Evolutionary conservation across 2,797 vertebrate genomes (phyloP), one percentile per base, ranked within the genome.

Genomic region (Alectoris magna): DNA sequence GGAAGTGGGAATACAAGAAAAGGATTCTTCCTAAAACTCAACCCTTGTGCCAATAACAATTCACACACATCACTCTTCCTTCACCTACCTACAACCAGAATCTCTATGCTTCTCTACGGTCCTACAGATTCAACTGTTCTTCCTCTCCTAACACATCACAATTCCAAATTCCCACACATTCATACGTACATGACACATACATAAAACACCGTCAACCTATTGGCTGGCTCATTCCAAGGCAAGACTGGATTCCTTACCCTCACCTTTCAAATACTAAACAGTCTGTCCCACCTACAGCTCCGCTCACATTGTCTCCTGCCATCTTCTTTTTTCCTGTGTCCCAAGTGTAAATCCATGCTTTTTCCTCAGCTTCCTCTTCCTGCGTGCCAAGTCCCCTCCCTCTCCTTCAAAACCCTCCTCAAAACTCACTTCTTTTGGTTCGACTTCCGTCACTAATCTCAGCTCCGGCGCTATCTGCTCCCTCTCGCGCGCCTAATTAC

Each of bases 381-480:
- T 97, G 85, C 70, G 92, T 93, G 90, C 75, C 92, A 97, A 94
- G 92, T 93, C 80, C 97, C 97, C 97, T 96, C 97, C 97, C 97
- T 97, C 96, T 96, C 96, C 95, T 97, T 96, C 90, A 95, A 96
- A 95, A 80, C 96, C 96, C 96, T 97, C 96, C 97, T 97, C 96
- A 96, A 97, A 96, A 97, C 97, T 97, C 96, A 97, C 97, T 97
- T 97, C 96, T 97, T 96, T 96, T 95, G 94, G 96, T 93, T 97
- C 94, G 95, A 97, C 95, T 96, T 97, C 96, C 97, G 96, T 97
- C 96, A 97, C 97, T 97, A 97, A 97, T 96, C 97, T 97, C 97
- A 96, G 96, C 96, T 97, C 97, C 96, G 96, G 95, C 94, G 95
- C 97, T 97, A 97, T 97, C 95, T 97, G 96, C 92, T 96, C 96